Evolutionary conservation across 2,797 vertebrate genomes (phyloP).

Genomic region (Sebastes vulpes): DNA sequence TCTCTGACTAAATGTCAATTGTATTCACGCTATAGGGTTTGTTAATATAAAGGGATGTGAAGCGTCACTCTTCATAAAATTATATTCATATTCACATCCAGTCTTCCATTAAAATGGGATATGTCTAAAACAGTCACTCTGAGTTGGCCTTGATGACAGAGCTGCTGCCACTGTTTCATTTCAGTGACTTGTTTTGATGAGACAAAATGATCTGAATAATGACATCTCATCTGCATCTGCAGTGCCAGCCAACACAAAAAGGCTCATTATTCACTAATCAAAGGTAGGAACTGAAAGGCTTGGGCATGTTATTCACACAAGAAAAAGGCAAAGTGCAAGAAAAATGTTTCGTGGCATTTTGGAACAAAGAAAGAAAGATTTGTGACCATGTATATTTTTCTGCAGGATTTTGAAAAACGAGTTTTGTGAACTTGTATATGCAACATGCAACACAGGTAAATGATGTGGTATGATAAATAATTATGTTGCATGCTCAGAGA

Average conservation of each 20-base stretch:
- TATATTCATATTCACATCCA: background rate
- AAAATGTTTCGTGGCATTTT: background rate
- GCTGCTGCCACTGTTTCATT: background rate
- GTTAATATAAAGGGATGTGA: background rate
- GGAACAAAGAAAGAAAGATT: background rate
- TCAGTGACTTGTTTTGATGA: conserved; percentile 12
- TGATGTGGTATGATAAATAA: background rate
- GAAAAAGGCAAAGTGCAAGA: background rate
- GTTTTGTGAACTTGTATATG: too few species aligned
- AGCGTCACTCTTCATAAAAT: background rate
- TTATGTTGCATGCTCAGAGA: background rate
- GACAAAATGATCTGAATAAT: background rate
- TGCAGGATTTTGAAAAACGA: background rate
- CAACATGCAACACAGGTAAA: background rate
- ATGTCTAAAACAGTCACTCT: background rate
- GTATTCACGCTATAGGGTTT: background rate
- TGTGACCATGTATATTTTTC: background rate
- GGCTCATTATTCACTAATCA: background rate
- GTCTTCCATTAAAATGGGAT: background rate
- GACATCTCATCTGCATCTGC: background rate
- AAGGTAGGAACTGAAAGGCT: background rate
- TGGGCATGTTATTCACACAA: background rate
- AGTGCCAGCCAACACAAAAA: background rate
- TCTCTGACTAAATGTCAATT: background rate
- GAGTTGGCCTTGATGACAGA: background rate